phyloP scores from a whole-genome alignment of 2,113 vertebrate genomes.

The Tursiops truncatus region DNA sequence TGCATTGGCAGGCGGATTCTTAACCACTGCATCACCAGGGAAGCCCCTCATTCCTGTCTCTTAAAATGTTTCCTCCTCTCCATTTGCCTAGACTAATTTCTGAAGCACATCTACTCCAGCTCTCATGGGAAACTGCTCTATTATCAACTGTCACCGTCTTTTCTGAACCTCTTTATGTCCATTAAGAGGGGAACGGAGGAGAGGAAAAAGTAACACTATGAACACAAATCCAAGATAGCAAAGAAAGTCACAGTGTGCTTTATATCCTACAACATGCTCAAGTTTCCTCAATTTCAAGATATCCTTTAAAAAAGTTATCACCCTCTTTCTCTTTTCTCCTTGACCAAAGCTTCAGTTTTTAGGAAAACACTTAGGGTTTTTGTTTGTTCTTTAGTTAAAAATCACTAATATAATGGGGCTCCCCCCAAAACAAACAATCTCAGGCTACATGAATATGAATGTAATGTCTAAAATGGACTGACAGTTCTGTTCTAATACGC shows the following conservation, averaged over 20 bases:
- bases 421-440: neutral
- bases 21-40: too few relatives aligned
- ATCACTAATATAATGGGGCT: neutral
- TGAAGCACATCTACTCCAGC: neutral
- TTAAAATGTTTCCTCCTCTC: constrained; percentile 1
- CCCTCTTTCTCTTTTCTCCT: neutral
- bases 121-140: neutral
- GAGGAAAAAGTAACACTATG: neutral
- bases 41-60: neutral
- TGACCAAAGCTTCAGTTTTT: constrained; percentile 3
- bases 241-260: neutral
- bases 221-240: neutral
- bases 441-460: neutral
- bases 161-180: neutral
- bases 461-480: neutral
- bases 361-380: neutral
- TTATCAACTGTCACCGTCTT: neutral
- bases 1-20: too few relatives aligned
- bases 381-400: neutral
- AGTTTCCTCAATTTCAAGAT: neutral
- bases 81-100: neutral
- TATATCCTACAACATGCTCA: neutral
- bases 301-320: neutral
- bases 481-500: neutral
- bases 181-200: neutral